phyloP scores from a whole-genome alignment of 1,140 invertebrate species.

The Ceratitis capitata region DNA sequence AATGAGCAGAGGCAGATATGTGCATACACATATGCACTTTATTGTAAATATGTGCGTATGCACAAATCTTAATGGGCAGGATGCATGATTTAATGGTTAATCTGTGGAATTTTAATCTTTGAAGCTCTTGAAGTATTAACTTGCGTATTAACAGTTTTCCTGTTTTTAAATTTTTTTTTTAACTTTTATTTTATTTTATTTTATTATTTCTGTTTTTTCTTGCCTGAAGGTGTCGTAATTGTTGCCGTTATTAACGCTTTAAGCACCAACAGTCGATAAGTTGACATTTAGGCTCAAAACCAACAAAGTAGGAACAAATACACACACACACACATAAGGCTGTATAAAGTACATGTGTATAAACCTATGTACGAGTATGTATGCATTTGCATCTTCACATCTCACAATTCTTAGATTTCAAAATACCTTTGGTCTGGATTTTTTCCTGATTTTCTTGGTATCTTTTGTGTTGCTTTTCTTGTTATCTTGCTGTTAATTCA shows the following conservation, averaged over 20 bases:
- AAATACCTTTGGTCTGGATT: constrained; percentile 38
- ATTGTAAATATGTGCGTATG: neutral
- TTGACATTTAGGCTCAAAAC: neutral
- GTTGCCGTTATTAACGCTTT: neutral
- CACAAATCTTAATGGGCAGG: neutral
- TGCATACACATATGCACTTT: neutral
- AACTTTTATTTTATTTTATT: neutral
- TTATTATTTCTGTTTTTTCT: neutral
- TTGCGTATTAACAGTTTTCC: neutral
- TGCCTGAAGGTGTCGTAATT: constrained; percentile 28
- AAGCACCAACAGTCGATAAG: constrained; percentile 23
- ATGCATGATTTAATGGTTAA: constrained; percentile 8
- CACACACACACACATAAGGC: neutral
- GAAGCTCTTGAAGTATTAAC: neutral
- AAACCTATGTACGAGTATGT: neutral
- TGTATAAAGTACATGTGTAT: too few species aligned
- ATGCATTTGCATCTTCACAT: too few species aligned
- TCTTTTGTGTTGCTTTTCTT: neutral
- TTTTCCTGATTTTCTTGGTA: neutral
- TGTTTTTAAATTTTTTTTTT: neutral
- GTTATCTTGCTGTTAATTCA: neutral
- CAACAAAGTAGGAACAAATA: neutral
- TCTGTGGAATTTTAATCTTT: constrained; percentile 7
- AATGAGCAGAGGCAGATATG: neutral
- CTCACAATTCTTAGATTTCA: constrained; percentile 43